phyloP scores from a whole-genome alignment of 2,113 vertebrate genomes.

The Hyaena hyaena region DNA sequence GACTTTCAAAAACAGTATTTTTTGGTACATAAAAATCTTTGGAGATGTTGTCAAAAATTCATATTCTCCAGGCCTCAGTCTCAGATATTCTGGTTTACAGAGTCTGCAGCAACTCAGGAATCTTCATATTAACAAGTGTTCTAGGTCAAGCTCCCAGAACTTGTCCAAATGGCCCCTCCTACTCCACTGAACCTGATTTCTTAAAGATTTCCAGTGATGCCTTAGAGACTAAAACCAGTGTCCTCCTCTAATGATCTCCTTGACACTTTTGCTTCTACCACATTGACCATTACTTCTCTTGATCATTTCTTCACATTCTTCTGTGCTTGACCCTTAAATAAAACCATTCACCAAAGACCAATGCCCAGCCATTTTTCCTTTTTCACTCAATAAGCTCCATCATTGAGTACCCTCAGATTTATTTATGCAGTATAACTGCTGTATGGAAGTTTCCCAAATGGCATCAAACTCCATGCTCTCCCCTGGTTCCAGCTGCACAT shows the following conservation, averaged over 20 bases:
- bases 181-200: not conserved
- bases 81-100: not conserved
- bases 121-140: not conserved
- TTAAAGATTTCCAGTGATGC: not conserved
- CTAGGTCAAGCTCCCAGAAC: not conserved
- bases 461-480: not conserved
- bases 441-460: not conserved
- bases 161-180: not conserved
- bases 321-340: not conserved
- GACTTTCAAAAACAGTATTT: not conserved
- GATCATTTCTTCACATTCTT: not conserved
- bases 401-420: not conserved
- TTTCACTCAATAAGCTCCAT: not conserved
- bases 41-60: not conserved
- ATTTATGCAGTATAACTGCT: not conserved
- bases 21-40: not conserved
- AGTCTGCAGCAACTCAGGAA: not conserved
- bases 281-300: not conserved
- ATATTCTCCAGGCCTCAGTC: not conserved
- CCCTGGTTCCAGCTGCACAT: not conserved
- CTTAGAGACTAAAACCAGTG: not conserved
- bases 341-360: not conserved
- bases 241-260: not conserved
- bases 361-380: not conserved
- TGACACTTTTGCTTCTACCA: not conserved